Base-by-base conservation (phyloP, 2,888 invertebrate genomes). In the Spatulosminthurus flaviceps region DNA sequence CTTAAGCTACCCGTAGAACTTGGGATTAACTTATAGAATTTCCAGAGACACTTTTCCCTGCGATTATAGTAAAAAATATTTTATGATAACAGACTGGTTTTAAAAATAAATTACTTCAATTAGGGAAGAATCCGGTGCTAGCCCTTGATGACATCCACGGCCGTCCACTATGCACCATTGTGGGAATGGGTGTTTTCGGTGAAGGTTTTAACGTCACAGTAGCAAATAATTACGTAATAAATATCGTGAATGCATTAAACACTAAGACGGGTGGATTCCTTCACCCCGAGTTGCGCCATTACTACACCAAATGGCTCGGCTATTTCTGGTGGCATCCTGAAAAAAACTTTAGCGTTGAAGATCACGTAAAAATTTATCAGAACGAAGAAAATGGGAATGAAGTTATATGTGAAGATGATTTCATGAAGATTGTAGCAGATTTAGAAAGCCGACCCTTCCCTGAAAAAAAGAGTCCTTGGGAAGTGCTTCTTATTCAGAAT, bases 111-210 rank as follows among this genome's bases (percentile, higher is more conserved):
- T n/a, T n/a, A n/a, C n/a, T n/a, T n/a, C n/a, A n/a, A 42, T 11
- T 41, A 13, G 41, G 41, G 41, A 41, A 82, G 72, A 84, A 83
- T 80, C 84, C 84, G 0, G 82, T 84, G 11, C 28, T 84, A 0
- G 83, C 84, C 13, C 79, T 83, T 13, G 84, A 84, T 34, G 83
- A 84, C 29, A 79, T 82, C 22, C 76, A 83, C 66, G 80, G 77
- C 5, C 80, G 83, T 28, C 84, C 84, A 22, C 72, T 84, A 26
- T 82, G 81, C 42, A 84, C 84, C 13, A 83, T 84, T 21, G 84
- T 84, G 2, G 84, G 84, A 21, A 82, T 82, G 73, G 84, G 84
- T 1, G 84, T 82, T 13, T 84, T 84, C 76, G 74, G 78, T 22
- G 66, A 77, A 24, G 74, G 78, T 2, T 69, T 78, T 19, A 73